Evolutionary conservation across 2,888 invertebrate genomes (phyloP), one percentile per base, ranked within the genome.

Genomic region (Psococerastis gibbosa): DNA sequence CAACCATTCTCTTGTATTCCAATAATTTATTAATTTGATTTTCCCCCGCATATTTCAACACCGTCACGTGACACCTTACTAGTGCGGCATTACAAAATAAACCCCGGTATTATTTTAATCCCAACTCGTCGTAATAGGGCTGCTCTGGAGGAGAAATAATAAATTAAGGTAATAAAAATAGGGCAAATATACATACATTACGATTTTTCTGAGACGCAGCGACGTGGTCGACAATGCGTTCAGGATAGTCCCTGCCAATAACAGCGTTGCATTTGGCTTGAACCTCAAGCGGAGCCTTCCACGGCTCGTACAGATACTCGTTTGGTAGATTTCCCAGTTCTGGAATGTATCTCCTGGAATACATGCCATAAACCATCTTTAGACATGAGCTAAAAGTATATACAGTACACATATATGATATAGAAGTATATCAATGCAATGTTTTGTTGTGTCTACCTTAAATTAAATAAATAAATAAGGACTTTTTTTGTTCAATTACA

Each of bases 241-340:
- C 64, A 0, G 79, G 79, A 63, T 80, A 80, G 49, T 79, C 68
- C 43, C 65, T 64, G 1, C 80, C 79, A 51, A 75, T 66, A 41
- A 79, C 56, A 56, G 79, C 79, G 9, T 67, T 63, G 4, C 67
- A 69, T 11, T 66, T 62, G 56, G 72, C 66, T 56, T 80, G 80
- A 2, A 75, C 61, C 0, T 70, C 66, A 1, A 67, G 52, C 0
- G 78, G 72, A 42, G 78, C 74, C 43, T 68, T 71, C 79, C 79
- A 80, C 1, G 80, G 79, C 55, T 78, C 76, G 56, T 75, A 78
- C 2, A 79, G 69, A 57, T 70, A 78, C 18, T 70, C 57, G 2
- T 59, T 60, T 2, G 78, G 74, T 55, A 75, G 67, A 42, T 66
- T 63, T 32, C 63, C 59, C 42, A 80, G 60, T 53, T 75, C 73